Percentiles rank a stretch among this genome's conserved stretches.
Evolutionary conservation across 2,888 invertebrate species (phyloP).

Genomic region (Epirrita christyi): DNA sequence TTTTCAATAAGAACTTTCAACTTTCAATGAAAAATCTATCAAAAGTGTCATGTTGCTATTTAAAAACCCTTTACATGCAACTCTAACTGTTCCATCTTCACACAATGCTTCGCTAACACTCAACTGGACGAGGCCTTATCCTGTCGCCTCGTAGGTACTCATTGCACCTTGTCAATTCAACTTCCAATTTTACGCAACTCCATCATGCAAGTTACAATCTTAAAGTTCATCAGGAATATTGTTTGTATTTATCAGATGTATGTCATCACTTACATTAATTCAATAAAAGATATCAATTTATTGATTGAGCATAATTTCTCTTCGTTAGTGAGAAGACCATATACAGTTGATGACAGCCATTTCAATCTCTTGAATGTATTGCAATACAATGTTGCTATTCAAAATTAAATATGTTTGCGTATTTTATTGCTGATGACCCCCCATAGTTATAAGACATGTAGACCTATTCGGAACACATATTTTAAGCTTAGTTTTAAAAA

Average conservation of each 20-base stretch:
- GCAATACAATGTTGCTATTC: conserved; percentile 12
- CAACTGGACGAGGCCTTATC: background rate
- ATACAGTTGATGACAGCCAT: background rate
- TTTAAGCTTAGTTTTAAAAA: too few species aligned
- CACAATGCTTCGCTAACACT: background rate
- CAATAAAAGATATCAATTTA: conserved; percentile 13
- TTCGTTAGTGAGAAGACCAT: conserved; percentile 5
- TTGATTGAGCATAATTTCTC: conserved; percentile 17
- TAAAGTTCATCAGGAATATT: conserved; percentile 33
- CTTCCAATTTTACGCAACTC: conserved; percentile 20
- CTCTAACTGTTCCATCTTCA: background rate
- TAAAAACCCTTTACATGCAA: too few species aligned
- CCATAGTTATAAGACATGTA: too few species aligned
- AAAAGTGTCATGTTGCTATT: too few species aligned
- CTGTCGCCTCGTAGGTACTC: conserved; percentile 6
- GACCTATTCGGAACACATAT: too few species aligned
- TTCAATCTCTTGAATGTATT: conserved; percentile 2
- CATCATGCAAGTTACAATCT: conserved; percentile 17
- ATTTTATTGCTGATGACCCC: too few species aligned
- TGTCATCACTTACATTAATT: conserved; percentile 21
- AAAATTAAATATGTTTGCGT: too few species aligned
- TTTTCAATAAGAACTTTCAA: too few species aligned
- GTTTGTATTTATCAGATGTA: conserved; percentile 16
- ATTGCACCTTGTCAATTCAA: conserved; percentile 20
- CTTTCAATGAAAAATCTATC: too few species aligned